phyloP scores from a whole-genome alignment of 2,888 invertebrate genomes.

The Labia minor region DNA sequence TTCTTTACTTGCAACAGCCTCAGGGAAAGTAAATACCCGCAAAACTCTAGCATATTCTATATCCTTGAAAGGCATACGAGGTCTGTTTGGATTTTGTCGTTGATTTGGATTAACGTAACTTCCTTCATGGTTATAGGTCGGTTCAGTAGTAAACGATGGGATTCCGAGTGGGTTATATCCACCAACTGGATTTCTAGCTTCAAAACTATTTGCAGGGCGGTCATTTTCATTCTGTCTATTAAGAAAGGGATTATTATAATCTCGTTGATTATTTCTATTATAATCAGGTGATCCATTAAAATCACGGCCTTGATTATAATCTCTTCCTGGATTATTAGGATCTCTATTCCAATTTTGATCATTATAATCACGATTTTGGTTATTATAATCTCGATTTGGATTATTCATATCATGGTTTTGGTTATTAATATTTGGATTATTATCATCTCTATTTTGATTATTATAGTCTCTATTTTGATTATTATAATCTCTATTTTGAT shows the following conservation, averaged over 20 bases:
- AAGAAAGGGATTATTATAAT: background rate
- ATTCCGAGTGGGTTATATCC: background rate
- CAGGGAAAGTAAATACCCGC: slow-evolving; percentile 50
- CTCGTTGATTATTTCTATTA: background rate
- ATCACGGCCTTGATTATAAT: background rate
- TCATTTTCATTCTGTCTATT: background rate
- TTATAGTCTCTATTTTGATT: background rate
- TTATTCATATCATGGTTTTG: background rate
- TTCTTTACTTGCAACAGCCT: slow-evolving; percentile 45
- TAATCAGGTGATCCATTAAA: background rate
- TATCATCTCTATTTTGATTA: background rate
- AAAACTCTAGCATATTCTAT: slow-evolving; percentile 41
- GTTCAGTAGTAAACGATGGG: background rate
- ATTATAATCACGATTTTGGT: background rate
- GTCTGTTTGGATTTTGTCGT: background rate
- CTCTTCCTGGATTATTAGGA: background rate
- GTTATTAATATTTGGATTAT: too few species aligned
- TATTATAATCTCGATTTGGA: background rate
- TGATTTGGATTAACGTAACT: slow-evolving; percentile 14
- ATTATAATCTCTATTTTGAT: background rate
- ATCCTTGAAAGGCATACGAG: slow-evolving; percentile 26
- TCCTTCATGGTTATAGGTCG: slow-evolving; percentile 3
- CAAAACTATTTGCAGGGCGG: background rate
- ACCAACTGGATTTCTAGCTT: background rate
- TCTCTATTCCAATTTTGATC: too few species aligned